A percentile compares a stretch with the other conserved stretches of the same genome.
Conservation (phyloP, 2,797 vertebrate genomes). For the Alca torda region DNA sequence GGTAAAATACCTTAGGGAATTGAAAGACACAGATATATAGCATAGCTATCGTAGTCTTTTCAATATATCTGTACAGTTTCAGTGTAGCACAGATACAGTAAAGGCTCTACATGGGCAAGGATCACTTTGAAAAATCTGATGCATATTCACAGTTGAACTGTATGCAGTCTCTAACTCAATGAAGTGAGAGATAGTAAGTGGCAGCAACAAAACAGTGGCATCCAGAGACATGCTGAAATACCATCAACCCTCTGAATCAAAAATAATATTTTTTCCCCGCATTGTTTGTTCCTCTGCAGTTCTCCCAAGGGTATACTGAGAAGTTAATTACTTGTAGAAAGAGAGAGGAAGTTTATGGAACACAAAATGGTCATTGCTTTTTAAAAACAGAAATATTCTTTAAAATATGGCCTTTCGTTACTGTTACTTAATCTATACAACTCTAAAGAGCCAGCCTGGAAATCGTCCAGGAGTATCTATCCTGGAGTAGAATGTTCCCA, state of each 20-base stretch:
- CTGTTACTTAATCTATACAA: not conserved
- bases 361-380: not conserved
- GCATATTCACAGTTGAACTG: not conserved
- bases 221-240: not conserved
- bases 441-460: not conserved
- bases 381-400: not conserved
- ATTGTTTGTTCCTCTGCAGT: not conserved
- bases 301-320: not conserved
- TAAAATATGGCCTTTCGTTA: not conserved
- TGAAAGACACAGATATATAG: not conserved
- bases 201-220: not conserved
- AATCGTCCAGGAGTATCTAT: not conserved
- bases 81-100: not conserved
- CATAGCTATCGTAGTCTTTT: not conserved
- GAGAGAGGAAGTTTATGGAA: not conserved
- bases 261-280: not conserved
- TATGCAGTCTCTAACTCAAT: not conserved
- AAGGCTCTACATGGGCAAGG: not conserved
- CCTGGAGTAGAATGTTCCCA: not conserved
- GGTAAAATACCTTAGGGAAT: not conserved
- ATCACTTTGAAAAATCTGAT: not conserved
- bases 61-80: not conserved
- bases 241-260: not conserved
- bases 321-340: not conserved
- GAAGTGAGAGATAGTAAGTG: not conserved